phyloP scores from a whole-genome alignment of 2,888 invertebrate genomes.

The Pristionchus entomophagus region DNA sequence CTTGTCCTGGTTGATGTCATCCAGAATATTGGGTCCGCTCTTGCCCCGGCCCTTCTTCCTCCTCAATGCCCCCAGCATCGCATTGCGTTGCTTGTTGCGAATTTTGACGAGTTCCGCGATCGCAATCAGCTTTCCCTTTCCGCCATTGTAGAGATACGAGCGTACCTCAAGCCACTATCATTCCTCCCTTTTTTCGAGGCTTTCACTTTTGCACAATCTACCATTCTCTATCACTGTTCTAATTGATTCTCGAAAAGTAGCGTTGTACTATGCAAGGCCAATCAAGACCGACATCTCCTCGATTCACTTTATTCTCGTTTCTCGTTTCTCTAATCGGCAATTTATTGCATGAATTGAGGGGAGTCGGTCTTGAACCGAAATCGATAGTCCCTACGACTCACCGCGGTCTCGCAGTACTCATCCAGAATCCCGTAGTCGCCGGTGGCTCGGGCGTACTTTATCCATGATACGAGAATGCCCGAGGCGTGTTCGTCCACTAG shows the following conservation, averaged over 20 bases:
- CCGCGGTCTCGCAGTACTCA: conserved; percentile 67
- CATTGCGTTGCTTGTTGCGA: conserved; percentile 85
- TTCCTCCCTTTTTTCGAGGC: not conserved
- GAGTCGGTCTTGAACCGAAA: too few relatives aligned
- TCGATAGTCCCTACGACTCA: too few relatives aligned
- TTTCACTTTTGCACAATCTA: not conserved
- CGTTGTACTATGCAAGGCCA: too few relatives aligned
- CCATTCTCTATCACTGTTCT: too few relatives aligned
- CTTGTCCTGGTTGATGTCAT: conserved; percentile 71
- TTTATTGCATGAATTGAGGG: too few relatives aligned
- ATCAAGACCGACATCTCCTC: too few relatives aligned
- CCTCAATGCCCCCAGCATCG: conserved; percentile 58
- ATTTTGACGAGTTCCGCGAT: conserved; percentile 89
- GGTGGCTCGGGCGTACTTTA: conserved; percentile 65
- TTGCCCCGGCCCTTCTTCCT: conserved; percentile 69
- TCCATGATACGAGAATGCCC: conserved; percentile 68
- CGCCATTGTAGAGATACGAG: conserved; percentile 93
- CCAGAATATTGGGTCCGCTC: conserved; percentile 74
- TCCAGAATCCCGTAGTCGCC: conserved; percentile 68
- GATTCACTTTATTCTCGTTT: too few relatives aligned
- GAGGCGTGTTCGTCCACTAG: conserved; percentile 70
- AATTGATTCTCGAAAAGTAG: too few relatives aligned
- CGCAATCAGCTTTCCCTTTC: conserved; percentile 90
- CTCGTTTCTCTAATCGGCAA: too few relatives aligned
- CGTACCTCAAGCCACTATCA: conserved; percentile 81